These are phyloP conservation scores for Orycteropus afer DNA, from an alignment of 2,113 vertebrate species.

Conservation along the genomic window DNA sequence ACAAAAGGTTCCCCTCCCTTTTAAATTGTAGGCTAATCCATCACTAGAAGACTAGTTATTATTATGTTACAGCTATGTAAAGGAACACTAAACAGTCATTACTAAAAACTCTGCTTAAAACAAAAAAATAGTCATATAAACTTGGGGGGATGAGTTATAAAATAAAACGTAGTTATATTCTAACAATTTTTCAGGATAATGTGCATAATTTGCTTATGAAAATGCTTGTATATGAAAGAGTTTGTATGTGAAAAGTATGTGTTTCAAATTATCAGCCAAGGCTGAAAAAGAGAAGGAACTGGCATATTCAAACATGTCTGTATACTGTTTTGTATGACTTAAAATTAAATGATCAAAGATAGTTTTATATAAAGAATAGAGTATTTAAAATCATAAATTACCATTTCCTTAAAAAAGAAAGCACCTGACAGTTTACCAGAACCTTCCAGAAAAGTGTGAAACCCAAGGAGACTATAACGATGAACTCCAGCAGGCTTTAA, in stretches of 20 bases:
- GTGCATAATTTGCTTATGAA: background rate
- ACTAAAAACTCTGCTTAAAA: conserved; percentile 20
- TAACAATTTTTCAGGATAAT: conserved; percentile 32
- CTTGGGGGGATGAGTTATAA: background rate
- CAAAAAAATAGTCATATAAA: background rate
- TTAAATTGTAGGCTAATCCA: conserved; percentile 4
- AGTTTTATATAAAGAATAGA: background rate
- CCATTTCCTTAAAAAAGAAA: background rate
- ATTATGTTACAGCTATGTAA: background rate
- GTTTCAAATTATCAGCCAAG: background rate
- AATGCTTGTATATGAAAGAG: background rate
- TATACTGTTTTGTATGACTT: background rate
- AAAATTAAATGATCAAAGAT: conserved; percentile 39
- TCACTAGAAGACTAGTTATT: background rate
- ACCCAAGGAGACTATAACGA: background rate
- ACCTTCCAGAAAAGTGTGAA: background rate
- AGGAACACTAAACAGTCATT: conserved; percentile 4
- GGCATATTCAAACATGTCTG: background rate
- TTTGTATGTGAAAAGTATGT: background rate
- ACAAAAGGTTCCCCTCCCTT: background rate
- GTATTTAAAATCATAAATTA: background rate
- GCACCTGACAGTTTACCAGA: background rate
- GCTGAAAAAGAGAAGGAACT: background rate
- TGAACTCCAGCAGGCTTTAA: background rate
- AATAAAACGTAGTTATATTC: background rate